Percentiles rank a stretch among this genome's conserved stretches.
Conservation (phyloP, 1,140 invertebrate species). For the Acyrthosiphon pisum region DNA sequence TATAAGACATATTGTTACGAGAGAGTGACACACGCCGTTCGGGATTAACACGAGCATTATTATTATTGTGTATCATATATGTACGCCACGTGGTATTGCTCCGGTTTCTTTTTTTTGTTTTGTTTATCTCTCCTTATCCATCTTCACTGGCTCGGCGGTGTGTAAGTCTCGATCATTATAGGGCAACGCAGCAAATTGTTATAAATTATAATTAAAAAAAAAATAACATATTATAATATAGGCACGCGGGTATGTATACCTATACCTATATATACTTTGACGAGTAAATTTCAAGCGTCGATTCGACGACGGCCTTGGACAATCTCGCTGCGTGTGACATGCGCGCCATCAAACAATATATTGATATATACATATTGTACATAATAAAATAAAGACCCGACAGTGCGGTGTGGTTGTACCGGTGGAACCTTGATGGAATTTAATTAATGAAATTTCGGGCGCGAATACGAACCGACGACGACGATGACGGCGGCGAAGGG, state of each 20-base stretch:
- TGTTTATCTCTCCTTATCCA: neutral
- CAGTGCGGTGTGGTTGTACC: neutral
- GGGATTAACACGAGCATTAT: conserved; percentile 21
- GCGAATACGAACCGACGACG: neutral
- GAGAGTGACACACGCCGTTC: conserved; percentile 38
- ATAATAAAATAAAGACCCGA: neutral
- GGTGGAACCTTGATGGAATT: conserved; percentile 36
- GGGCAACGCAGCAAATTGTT: neutral
- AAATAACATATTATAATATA: neutral
- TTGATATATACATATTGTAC: neutral
- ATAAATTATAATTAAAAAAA: conserved; percentile 18
- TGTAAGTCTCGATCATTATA: neutral
- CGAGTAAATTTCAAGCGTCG: neutral
- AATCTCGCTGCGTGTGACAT: conserved; percentile 26
- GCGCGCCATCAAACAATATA: conserved; percentile 9
- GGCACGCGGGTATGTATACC: neutral
- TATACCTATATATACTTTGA: neutral
- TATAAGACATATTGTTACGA: conserved; percentile 27
- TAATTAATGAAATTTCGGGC: conserved; percentile 37
- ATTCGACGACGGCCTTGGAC: conserved; percentile 22
- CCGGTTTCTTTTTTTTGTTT: conserved; percentile 29
- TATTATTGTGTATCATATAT: neutral
- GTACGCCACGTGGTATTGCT: neutral
- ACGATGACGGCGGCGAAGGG: neutral
- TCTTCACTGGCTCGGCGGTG: neutral